Conservation (phyloP, 2,888 invertebrate species). For the Pseudanteris insignis region DNA sequence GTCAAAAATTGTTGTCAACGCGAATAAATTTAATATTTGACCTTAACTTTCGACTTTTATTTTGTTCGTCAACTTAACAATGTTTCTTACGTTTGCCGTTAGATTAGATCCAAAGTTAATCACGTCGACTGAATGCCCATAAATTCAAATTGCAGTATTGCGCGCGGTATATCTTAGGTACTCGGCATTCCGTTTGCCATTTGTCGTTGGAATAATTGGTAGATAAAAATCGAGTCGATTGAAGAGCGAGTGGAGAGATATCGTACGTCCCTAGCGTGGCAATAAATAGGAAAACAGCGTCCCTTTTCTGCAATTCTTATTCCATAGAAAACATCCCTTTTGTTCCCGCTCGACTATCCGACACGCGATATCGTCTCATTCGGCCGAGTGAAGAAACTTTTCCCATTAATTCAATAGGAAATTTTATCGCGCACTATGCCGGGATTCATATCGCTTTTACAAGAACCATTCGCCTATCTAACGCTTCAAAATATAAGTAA, state of each 20-base stretch:
- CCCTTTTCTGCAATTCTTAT: conserved; percentile 44
- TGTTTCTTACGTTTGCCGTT: not conserved
- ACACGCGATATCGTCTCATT: conserved; percentile 39
- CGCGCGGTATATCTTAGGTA: conserved; percentile 21
- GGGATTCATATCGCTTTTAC: conserved; percentile 32
- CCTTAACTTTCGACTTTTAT: too few relatives aligned
- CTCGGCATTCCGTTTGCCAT: conserved; percentile 24
- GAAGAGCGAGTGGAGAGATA: conserved; percentile 46
- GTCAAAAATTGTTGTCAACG: too few relatives aligned
- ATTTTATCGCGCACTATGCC: conserved; percentile 46
- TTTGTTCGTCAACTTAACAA: not conserved
- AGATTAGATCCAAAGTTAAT: not conserved
- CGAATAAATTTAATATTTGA: too few relatives aligned
- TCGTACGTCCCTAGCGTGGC: conserved; percentile 46
- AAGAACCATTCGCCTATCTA: conserved; percentile 25
- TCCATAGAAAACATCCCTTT: conserved; percentile 44
- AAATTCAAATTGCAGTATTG: conserved; percentile 15
- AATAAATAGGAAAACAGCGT: conserved; percentile 57
- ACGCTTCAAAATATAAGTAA: conserved; percentile 16
- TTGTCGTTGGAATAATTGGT: conserved; percentile 41
- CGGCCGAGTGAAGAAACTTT: conserved; percentile 48
- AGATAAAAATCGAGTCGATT: conserved; percentile 54
- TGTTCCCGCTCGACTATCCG: conserved; percentile 38
- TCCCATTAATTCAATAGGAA: conserved; percentile 51
- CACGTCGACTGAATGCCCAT: not conserved